Conservation (phyloP, 2,797 vertebrate species). For the Gymnocypris eckloni region DNA sequence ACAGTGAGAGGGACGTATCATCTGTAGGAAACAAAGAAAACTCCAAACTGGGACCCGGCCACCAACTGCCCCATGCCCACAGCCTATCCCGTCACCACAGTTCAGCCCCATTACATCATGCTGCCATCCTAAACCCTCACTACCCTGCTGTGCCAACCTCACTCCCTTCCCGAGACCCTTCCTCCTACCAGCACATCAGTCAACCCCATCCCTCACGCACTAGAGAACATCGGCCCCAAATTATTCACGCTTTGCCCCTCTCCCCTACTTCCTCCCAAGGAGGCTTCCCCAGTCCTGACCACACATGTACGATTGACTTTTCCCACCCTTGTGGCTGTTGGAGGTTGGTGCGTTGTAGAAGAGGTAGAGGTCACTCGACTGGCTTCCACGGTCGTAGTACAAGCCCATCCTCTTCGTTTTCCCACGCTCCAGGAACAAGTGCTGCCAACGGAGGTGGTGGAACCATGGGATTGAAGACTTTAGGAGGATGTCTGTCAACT, state of each 20-base stretch:
- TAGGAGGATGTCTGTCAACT: slow-evolving; percentile 81
- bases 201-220: slow-evolving; percentile 67
- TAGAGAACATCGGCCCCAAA: slow-evolving; percentile 56
- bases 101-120: slow-evolving; percentile 77
- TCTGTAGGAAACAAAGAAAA: slow-evolving; percentile 76
- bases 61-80: slow-evolving; percentile 75
- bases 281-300: slow-evolving; percentile 82
- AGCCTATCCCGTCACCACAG: slow-evolving; percentile 75
- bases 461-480: slow-evolving; percentile 78
- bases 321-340: slow-evolving; percentile 85
- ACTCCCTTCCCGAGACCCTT: slow-evolving; percentile 68
- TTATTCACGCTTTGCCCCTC: slow-evolving; percentile 73
- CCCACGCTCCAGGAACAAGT: slow-evolving; percentile 71
- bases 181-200: slow-evolving; percentile 68
- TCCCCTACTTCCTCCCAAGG: slow-evolving; percentile 78
- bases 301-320: slow-evolving; percentile 83
- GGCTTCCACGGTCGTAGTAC: slow-evolving; percentile 71
- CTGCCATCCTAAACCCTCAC: slow-evolving; percentile 75
- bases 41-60: slow-evolving; percentile 79
- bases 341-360: slow-evolving; percentile 80
- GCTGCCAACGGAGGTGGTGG: slow-evolving; percentile 55
- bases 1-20: slow-evolving; percentile 68
- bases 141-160: slow-evolving; percentile 70
- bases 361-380: slow-evolving; percentile 68
- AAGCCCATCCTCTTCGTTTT: slow-evolving; percentile 77